phyloP scores from a whole-genome alignment of 2,113 vertebrate species.

The Leucosticte australis region DNA sequence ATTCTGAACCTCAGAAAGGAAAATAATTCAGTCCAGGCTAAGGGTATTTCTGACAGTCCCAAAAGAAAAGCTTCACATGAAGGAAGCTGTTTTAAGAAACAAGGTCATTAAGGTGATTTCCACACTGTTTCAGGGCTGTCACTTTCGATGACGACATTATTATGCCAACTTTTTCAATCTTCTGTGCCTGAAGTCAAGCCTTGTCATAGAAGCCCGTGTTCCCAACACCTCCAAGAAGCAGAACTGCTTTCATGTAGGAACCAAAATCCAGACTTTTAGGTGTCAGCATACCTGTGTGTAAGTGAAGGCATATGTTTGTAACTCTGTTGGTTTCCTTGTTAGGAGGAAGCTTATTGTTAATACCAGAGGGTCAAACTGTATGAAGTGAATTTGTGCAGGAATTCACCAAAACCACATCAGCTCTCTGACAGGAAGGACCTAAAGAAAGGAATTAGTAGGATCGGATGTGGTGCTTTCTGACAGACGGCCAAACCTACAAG shows the following conservation, averaged over 20 bases:
- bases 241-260: not conserved
- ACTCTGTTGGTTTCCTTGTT: not conserved
- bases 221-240: not conserved
- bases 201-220: not conserved
- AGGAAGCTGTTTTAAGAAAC: not conserved
- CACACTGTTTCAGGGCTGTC: not conserved
- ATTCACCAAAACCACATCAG: slow-evolving; percentile 25
- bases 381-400: slow-evolving; percentile 3
- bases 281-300: not conserved
- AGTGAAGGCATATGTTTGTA: not conserved
- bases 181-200: not conserved
- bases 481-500: not conserved
- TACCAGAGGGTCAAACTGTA: not conserved
- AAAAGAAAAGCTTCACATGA: not conserved
- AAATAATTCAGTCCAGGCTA: not conserved
- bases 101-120: not conserved
- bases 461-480: slow-evolving; percentile 49
- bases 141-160: not conserved
- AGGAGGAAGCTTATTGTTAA: slow-evolving; percentile 17
- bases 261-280: not conserved
- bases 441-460: slow-evolving; percentile 51
- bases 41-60: not conserved
- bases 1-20: not conserved
- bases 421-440: slow-evolving; percentile 24
- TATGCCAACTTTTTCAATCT: not conserved